These are phyloP conservation scores for Hydrochoerus hydrochaeris DNA, from an alignment of 2,113 vertebrate species.

Conservation along the genomic window DNA sequence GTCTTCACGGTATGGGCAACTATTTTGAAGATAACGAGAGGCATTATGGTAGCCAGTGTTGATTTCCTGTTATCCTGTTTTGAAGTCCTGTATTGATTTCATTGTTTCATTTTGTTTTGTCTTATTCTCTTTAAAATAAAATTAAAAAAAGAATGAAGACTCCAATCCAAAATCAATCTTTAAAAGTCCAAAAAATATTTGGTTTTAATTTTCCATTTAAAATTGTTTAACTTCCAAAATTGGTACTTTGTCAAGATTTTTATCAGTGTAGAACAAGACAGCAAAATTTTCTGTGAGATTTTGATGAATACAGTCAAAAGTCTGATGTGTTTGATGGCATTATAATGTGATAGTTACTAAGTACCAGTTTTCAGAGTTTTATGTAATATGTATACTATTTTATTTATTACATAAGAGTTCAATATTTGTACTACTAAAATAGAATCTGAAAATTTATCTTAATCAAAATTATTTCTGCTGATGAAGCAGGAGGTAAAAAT, in stretches of 20 bases:
- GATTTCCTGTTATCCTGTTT: too few relatives aligned
- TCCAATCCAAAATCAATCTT: neutral
- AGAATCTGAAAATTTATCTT: slow-evolving; percentile 36
- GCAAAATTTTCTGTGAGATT: neutral
- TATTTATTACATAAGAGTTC: slow-evolving; percentile 28
- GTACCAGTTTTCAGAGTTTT: slow-evolving; percentile 8
- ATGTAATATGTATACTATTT: slow-evolving; percentile 34
- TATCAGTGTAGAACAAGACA: neutral
- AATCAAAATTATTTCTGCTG: neutral
- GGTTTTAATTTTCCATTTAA: slow-evolving; percentile 9
- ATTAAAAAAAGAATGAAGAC: too few relatives aligned
- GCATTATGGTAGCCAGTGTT: too few relatives aligned
- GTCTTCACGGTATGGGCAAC: too few relatives aligned
- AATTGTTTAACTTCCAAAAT: slow-evolving; percentile 1
- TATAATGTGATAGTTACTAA: neutral
- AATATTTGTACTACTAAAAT: slow-evolving; percentile 43
- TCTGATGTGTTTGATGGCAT: neutral
- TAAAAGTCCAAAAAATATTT: neutral
- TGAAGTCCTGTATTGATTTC: too few relatives aligned
- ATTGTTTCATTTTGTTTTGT: too few relatives aligned
- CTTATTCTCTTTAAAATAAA: too few relatives aligned
- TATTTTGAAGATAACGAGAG: too few relatives aligned
- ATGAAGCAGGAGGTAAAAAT: neutral
- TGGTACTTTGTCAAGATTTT: neutral
- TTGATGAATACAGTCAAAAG: neutral